These are phyloP conservation scores for Rhyacophila brunnea DNA, from an alignment of 1,140 invertebrate species.

Conservation along the genomic window DNA sequence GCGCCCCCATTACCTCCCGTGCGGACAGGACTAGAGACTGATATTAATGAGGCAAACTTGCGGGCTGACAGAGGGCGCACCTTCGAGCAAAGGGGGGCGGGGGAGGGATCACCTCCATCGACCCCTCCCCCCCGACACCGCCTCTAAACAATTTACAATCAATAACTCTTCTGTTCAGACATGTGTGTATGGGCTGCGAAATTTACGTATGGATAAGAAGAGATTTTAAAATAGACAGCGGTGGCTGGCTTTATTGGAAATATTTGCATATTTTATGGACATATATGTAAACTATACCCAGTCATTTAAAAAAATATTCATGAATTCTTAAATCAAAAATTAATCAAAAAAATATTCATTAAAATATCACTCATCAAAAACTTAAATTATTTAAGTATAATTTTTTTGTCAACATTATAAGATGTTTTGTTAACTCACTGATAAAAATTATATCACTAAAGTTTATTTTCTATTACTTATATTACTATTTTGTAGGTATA, in stretches of 20 bases:
- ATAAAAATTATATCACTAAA: too few species aligned
- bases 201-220: constrained; percentile 31
- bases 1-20: not conserved
- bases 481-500: too few species aligned
- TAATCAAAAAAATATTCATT: too few species aligned
- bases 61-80: constrained; percentile 33
- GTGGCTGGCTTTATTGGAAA: not conserved
- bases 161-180: constrained; percentile 37
- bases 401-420: too few species aligned
- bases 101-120: constrained; percentile 9
- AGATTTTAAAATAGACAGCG: constrained; percentile 28
- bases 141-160: constrained; percentile 37
- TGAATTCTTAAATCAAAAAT: too few species aligned
- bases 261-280: too few species aligned
- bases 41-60: constrained; percentile 38
- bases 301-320: too few species aligned
- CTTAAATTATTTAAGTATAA: too few species aligned
- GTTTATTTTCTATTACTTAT: too few species aligned
- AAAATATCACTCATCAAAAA: too few species aligned
- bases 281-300: too few species aligned
- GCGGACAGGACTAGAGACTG: constrained; percentile 33
- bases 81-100: constrained; percentile 15
- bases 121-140: constrained; percentile 9
- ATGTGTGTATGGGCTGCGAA: constrained; percentile 33
- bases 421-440: too few species aligned